Percentiles rank a stretch among this genome's conserved stretches.
Conservation (phyloP, 2,113 vertebrate species). For the Syrrhaptes paradoxus region DNA sequence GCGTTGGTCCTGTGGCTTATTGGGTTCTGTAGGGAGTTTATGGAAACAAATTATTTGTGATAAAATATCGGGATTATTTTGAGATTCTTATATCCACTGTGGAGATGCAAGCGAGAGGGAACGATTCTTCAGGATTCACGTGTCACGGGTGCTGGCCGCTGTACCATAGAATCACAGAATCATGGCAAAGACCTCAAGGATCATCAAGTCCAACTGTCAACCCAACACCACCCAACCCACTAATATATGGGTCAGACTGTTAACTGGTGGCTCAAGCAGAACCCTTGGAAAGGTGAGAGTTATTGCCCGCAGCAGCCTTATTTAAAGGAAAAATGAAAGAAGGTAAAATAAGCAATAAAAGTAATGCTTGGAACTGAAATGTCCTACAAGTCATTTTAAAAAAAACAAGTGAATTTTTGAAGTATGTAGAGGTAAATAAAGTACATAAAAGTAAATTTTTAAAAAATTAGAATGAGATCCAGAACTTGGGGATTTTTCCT, state of each 20-base stretch:
- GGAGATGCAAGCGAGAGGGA: too few species aligned
- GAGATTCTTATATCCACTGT: neutral
- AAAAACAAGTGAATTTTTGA: too few species aligned
- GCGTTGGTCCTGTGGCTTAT: neutral
- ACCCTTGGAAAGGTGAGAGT: neutral
- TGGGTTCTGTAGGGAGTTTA: neutral
- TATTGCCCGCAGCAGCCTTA: neutral
- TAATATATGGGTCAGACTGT: too few species aligned
- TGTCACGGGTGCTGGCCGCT: neutral
- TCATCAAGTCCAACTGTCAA: too few species aligned
- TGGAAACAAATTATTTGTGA: neutral
- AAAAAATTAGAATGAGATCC: too few species aligned
- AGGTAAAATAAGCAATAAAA: neutral
- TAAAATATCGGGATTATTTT: neutral
- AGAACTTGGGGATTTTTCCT: neutral
- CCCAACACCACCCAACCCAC: too few species aligned
- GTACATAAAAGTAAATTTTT: too few species aligned
- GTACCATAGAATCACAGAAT: too few species aligned
- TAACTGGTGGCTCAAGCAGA: neutral
- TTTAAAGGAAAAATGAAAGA: neutral
- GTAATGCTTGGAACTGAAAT: neutral
- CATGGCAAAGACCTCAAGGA: too few species aligned
- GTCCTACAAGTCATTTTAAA: neutral
- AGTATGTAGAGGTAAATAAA: too few species aligned
- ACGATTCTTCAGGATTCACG: too few species aligned